These are phyloP conservation scores for Sicus ferrugineus DNA, from an alignment of 2,888 invertebrate genomes.

Conservation along the genomic window DNA sequence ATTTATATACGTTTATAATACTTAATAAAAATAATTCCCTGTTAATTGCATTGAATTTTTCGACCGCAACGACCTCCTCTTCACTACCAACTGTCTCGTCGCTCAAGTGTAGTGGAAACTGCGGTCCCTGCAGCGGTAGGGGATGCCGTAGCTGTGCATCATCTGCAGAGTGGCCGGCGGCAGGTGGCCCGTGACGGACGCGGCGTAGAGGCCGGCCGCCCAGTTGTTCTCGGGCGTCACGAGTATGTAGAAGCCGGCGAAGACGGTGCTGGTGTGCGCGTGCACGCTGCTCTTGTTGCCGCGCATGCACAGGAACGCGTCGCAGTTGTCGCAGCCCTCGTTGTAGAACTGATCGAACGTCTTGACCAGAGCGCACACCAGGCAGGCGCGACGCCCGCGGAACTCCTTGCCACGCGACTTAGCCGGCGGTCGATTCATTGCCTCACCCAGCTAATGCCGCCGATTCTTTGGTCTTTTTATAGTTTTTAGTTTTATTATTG, in stretches of 20 bases:
- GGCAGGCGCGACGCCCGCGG: neutral
- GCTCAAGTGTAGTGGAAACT: no score
- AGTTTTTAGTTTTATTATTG: neutral
- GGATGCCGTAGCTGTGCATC: neutral
- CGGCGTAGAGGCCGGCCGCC: neutral
- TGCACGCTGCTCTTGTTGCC: neutral
- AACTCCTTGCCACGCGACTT: neutral
- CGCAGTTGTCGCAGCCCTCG: constrained; percentile 10
- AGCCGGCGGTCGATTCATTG: neutral
- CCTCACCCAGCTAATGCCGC: neutral
- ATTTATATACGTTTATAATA: no score
- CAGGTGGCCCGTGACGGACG: neutral
- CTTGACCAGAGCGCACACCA: constrained; percentile 6
- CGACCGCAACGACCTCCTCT: no score
- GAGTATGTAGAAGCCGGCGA: neutral
- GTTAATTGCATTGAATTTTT: no score
- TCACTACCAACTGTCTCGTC: no score
- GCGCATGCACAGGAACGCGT: neutral
- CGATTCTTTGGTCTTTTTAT: neutral
- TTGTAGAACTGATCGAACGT: neutral
- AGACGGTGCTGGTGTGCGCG: neutral
- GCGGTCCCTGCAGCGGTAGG: neutral
- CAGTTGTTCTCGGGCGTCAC: neutral
- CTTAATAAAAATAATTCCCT: no score
- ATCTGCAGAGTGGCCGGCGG: neutral